phyloP scores from a whole-genome alignment of 1,140 invertebrate species.

The Metaphire vulgaris region DNA sequence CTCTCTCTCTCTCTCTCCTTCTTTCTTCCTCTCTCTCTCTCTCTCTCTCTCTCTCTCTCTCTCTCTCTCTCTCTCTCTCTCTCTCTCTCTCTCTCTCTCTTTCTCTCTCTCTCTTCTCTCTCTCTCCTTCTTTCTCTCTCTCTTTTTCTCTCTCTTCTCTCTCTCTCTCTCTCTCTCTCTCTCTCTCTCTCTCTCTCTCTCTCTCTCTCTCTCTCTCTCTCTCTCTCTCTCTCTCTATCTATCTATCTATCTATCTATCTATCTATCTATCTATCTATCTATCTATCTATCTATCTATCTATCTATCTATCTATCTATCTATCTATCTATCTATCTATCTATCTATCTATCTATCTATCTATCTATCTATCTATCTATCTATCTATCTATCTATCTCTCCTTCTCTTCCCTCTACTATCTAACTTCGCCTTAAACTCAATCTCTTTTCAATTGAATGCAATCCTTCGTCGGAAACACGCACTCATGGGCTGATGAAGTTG shows the following conservation, averaged over 20 bases:
- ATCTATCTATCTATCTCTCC: neutral
- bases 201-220: neutral
- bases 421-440: too few relatives aligned
- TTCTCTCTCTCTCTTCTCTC: neutral
- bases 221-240: neutral
- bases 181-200: slow-evolving; percentile 1
- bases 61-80: neutral
- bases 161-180: slow-evolving; percentile 1
- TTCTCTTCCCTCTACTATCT: too few relatives aligned
- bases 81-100: neutral
- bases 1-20: neutral
- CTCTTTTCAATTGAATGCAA: neutral
- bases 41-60: slow-evolving; percentile 1
- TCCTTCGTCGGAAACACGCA: neutral
- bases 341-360: neutral
- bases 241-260: neutral
- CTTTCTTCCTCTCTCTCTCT: neutral
- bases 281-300: neutral
- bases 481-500: too few relatives aligned
- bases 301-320: neutral
- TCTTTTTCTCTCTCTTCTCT: neutral
- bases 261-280: neutral
- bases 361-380: neutral
- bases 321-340: neutral
- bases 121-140: neutral